These are phyloP conservation scores for Meda fulgida DNA, from an alignment of 2,797 vertebrate genomes.

Conservation along the genomic window DNA sequence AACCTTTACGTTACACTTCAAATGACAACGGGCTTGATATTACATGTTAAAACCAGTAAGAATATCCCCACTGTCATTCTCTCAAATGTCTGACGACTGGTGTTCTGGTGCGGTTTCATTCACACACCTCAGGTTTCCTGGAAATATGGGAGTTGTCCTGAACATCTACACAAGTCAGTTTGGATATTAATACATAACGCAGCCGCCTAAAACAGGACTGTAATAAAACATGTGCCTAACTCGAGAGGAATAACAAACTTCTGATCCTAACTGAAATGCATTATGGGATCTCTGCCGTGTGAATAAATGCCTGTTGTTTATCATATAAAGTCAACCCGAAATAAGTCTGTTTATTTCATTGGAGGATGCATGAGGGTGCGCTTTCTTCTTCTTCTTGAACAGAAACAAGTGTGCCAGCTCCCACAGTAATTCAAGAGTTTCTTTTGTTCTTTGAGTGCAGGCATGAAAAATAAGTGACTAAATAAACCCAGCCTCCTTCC, in stretches of 20 bases:
- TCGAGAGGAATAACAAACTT: background rate
- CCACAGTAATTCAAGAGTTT: constrained; percentile 79
- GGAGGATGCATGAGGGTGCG: constrained; percentile 71
- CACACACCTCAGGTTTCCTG: background rate
- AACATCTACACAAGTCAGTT: background rate
- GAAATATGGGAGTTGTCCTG: background rate
- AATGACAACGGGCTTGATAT: background rate
- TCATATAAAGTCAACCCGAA: constrained; percentile 74
- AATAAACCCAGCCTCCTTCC: constrained; percentile 72
- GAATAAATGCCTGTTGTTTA: constrained; percentile 75
- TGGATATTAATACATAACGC: background rate
- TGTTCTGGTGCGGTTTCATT: background rate
- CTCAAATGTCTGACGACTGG: background rate
- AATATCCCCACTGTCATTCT: background rate
- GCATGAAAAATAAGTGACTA: constrained; percentile 77
- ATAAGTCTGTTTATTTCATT: constrained; percentile 70
- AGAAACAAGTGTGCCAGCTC: constrained; percentile 82
- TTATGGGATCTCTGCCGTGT: background rate
- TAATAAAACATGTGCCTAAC: background rate
- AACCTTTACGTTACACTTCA: too few relatives aligned
- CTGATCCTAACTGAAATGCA: background rate
- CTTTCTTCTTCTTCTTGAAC: constrained; percentile 69
- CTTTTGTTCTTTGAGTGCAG: constrained; percentile 75
- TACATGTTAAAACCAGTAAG: background rate
- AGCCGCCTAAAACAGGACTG: background rate